These are phyloP conservation scores for Theodoxus fluviatilis DNA, from an alignment of 2,888 invertebrate genomes.

Conservation along the genomic window DNA sequence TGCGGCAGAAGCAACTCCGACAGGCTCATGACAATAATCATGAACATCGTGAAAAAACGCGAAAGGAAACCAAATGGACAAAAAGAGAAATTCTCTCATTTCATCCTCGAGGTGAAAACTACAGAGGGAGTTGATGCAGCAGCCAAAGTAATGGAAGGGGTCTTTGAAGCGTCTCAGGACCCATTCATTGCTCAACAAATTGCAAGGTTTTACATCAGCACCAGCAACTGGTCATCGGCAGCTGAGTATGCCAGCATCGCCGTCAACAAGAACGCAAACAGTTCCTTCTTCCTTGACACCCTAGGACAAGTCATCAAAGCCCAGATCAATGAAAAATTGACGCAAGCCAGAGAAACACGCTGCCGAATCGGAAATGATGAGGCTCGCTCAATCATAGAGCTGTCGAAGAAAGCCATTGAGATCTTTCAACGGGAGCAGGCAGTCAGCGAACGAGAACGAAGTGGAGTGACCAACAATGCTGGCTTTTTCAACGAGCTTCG, in stretches of 20 bases:
- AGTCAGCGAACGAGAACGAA: constrained; percentile 35
- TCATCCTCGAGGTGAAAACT: constrained; percentile 38
- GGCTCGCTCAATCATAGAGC: constrained; percentile 34
- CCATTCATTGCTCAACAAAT: constrained; percentile 50
- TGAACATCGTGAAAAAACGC: constrained; percentile 39
- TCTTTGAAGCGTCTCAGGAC: constrained; percentile 41
- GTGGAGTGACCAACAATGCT: constrained; percentile 36
- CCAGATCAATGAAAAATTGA: constrained; percentile 31
- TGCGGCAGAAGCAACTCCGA: constrained; percentile 27
- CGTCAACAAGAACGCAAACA: constrained; percentile 34
- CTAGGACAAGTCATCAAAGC: constrained; percentile 42
- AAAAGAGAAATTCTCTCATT: constrained; percentile 42
- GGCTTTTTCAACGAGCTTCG: constrained; percentile 45
- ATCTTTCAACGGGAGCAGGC: constrained; percentile 41
- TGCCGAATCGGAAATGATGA: constrained; percentile 31
- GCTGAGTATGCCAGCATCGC: constrained; percentile 37
- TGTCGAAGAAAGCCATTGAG: constrained; percentile 34
- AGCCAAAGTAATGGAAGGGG: constrained; percentile 35
- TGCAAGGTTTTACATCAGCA: constrained; percentile 43
- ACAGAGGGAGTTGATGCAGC: constrained; percentile 36
- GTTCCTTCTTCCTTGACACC: constrained; percentile 47
- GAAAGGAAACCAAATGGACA: constrained; percentile 30
- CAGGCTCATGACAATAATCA: constrained; percentile 37
- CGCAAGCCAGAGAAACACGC: constrained; percentile 24
- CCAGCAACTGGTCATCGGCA: constrained; percentile 40